A percentile compares a stretch with the other conserved stretches of the same genome.
These are phyloP conservation scores for Apamea anceps DNA, from an alignment of 2,888 invertebrate species.

Conservation along the genomic window DNA sequence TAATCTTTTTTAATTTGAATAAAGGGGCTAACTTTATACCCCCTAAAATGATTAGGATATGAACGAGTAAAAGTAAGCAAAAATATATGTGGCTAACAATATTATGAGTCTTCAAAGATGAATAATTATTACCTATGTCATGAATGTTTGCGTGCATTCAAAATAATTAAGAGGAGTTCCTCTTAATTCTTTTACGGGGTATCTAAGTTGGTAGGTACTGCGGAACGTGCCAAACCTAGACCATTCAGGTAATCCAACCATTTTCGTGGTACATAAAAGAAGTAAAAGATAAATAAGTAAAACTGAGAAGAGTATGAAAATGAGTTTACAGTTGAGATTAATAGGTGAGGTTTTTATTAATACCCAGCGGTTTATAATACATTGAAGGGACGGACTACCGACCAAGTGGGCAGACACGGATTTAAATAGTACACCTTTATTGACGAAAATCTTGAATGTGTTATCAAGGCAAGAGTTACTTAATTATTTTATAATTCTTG, in stretches of 20 bases:
- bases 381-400: conserved; percentile 74
- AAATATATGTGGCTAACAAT: not conserved
- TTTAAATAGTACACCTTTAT: conserved; percentile 21
- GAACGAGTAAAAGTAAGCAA: not conserved
- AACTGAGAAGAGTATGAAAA: conserved; percentile 74
- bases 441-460: not conserved
- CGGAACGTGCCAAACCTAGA: too few relatives aligned
- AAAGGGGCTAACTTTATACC: conserved; percentile 8
- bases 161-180: too few relatives aligned
- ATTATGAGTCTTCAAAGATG: not conserved
- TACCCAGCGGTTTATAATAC: conserved; percentile 79
- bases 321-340: conserved; percentile 82
- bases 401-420: conserved; percentile 69
- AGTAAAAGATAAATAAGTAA: conserved; percentile 64
- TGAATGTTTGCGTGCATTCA: too few relatives aligned
- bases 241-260: not conserved
- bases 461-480: not conserved
- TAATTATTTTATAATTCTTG: not conserved
- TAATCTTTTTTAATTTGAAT: conserved; percentile 58
- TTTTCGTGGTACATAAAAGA: conserved; percentile 2
- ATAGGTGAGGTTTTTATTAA: conserved; percentile 85
- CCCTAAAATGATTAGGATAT: not conserved
- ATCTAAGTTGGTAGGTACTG: too few relatives aligned
- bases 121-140: not conserved
- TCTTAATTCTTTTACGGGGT: too few relatives aligned